Conservation (phyloP, 2,797 vertebrate species). For the Pipistrellus nathusii region DNA sequence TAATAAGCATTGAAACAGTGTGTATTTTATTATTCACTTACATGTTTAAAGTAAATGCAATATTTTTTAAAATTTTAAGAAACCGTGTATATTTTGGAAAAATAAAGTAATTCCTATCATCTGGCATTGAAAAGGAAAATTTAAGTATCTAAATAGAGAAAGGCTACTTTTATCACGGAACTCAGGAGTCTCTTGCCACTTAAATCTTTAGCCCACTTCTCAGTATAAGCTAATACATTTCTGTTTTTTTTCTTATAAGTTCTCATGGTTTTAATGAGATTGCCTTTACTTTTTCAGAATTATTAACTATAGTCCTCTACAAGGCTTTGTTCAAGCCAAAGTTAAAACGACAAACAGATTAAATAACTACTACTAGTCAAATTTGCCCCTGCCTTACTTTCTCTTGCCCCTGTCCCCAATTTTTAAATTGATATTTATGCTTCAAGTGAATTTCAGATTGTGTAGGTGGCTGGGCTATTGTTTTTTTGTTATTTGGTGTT, state of each 20-base stretch:
- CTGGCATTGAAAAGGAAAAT: conserved; percentile 23
- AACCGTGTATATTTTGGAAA: not conserved
- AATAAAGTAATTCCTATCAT: conserved; percentile 1
- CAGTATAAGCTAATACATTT: not conserved
- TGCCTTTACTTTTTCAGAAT: not conserved
- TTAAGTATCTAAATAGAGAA: not conserved
- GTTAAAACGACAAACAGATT: not conserved
- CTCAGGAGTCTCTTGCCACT: not conserved
- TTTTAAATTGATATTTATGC: conserved; percentile 32
- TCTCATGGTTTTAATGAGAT: conserved; percentile 28
- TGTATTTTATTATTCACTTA: conserved; percentile 43
- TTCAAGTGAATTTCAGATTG: conserved; percentile 27
- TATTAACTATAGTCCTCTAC: not conserved
- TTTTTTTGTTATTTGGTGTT: not conserved
- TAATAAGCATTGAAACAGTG: not conserved
- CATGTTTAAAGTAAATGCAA: conserved; percentile 12
- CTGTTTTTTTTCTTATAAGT: conserved; percentile 20
- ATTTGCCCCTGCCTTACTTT: not conserved
- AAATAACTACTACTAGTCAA: not conserved
- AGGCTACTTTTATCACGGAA: not conserved
- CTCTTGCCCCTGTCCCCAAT: not conserved
- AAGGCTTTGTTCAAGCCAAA: conserved; percentile 5
- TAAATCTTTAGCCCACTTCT: conserved; percentile 25
- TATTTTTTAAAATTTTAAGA: conserved; percentile 39
- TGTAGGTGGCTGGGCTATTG: not conserved